Conservation (phyloP, 1,140 invertebrate genomes). For the Fopius arisanus region DNA sequence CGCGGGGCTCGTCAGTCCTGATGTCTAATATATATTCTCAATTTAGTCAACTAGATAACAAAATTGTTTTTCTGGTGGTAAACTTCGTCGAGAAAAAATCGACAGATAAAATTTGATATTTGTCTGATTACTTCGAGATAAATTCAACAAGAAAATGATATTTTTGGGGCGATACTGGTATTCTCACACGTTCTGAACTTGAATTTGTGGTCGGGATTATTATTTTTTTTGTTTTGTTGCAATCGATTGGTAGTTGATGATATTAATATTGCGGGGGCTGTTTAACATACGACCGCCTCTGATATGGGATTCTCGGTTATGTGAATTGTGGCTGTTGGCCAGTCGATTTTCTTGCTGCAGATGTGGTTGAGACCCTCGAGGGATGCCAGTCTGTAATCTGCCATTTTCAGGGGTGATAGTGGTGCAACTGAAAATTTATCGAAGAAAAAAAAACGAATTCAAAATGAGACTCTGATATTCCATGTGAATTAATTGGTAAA, state of each 20-base stretch:
- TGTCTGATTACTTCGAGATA: background rate
- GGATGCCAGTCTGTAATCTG: conserved; percentile 69
- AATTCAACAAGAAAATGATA: background rate
- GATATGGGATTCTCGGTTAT: conserved; percentile 83
- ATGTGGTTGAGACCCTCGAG: conserved; percentile 67
- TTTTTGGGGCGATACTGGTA: background rate
- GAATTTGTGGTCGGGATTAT: conserved; percentile 1
- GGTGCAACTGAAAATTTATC: conserved; percentile 71
- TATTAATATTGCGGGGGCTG: conserved; percentile 30
- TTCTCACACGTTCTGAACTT: background rate
- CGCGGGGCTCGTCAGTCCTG: background rate
- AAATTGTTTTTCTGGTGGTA: background rate
- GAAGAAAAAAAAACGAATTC: conserved; percentile 38
- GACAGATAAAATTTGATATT: background rate
- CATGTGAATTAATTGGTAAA: background rate
- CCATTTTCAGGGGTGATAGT: conserved; percentile 74
- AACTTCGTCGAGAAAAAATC: background rate
- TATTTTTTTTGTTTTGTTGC: no score
- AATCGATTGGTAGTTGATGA: background rate
- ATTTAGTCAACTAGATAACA: background rate
- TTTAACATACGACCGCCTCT: conserved; percentile 77
- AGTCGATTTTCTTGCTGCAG: conserved; percentile 65
- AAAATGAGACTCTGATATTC: conserved; percentile 17
- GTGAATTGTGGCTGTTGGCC: conserved; percentile 73
- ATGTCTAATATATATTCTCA: background rate